These are phyloP conservation scores for Leptopilina clavipes DNA, from an alignment of 1,140 invertebrate genomes.

Conservation along the genomic window DNA sequence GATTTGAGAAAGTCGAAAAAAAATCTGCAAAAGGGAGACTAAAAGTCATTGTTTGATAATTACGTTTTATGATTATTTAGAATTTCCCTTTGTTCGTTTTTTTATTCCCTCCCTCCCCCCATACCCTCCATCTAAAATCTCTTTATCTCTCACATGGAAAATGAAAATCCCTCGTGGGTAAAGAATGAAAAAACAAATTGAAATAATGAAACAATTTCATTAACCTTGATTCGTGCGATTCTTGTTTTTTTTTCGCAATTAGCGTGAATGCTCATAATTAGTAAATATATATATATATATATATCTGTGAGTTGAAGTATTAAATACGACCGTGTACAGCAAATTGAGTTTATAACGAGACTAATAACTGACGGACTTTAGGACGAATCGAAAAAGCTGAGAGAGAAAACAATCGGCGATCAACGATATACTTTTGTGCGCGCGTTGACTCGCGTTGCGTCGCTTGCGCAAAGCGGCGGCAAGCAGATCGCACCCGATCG, in stretches of 20 bases:
- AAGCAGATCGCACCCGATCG: slow-evolving; percentile 41
- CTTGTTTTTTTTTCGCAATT: slow-evolving; percentile 4
- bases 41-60: no score
- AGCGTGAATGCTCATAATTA: slow-evolving; percentile 14
- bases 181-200: not conserved
- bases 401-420: slow-evolving; percentile 33
- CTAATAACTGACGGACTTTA: slow-evolving; percentile 3
- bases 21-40: no score
- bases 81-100: no score
- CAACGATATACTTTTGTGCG: not conserved
- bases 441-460: slow-evolving; percentile 17
- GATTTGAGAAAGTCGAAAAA: not conserved
- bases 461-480: not conserved
- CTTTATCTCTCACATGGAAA: not conserved
- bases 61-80: no score
- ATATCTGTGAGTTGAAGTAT: not conserved
- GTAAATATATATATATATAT: not conserved
- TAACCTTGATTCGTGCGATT: not conserved
- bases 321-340: not conserved
- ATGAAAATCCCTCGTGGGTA: not conserved
- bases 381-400: no score
- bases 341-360: slow-evolving; percentile 24
- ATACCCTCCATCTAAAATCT: not conserved
- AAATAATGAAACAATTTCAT: slow-evolving; percentile 1
- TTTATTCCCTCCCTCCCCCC: no score